Base-by-base conservation (phyloP, 2,888 invertebrate species). In the Panorpa germanica region DNA sequence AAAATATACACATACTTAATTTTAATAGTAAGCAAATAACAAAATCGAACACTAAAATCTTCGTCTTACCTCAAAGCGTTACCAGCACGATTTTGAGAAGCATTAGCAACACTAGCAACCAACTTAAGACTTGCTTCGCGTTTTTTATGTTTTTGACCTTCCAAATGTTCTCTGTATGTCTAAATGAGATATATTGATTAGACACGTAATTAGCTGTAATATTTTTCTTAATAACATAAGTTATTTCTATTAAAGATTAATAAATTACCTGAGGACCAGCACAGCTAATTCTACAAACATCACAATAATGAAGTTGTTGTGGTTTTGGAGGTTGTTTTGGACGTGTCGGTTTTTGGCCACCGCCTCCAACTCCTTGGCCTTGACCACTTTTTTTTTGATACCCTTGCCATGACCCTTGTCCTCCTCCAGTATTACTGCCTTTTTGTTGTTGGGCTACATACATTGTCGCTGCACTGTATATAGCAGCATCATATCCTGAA, bases 81-180 rank as follows among this genome's bases (percentile, higher is more conserved):
- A 29, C 71, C 65, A 15, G 69, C 62, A 28, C 68, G 59, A 42
- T 73, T 60, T 43, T 66, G 53, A 41, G 65, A 62, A 38, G 68
- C 67, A 44, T 66, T 58, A 42, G 71, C 57, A 37, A 71, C 62
- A 47, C 63, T 63, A 9, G 65, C 64, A 15, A 70, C 70, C 49
- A 73, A 67, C 50, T 83, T 83, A 15, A 74, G 61, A 8, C 80
- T 74, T 1, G 78, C 85, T 53, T 95, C 96, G 53, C 95, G 88
- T 64, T 95, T 96, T 65, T 96, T 96, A 59, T 98, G 98, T 55
- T 91, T 90, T 57, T 95, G 93, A 0, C 98, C 98, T 50, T 95
- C 95, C 48, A 98, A 63, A 63, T 98, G 98, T 54, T 96, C 98
- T 39, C 82, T 68, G 52, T 86, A 90, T 0, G 88, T 86, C 61